These are phyloP conservation scores for honey bee (Apis mellifera) DNA, from an alignment of 1,140 invertebrate genomes.

Conservation along the genomic window Amel_HAv3.1 CM009944.2:3079501-3080000, in stretches of 20 bases:
- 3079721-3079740: background rate
- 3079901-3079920: background rate
- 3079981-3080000: too few relatives aligned
- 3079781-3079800: background rate
- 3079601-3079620: background rate
- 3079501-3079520: background rate
- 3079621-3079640: background rate
- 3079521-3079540: background rate
- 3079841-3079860: conserved; percentile 20
- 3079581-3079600: background rate
- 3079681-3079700: background rate
- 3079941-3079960: too few relatives aligned
- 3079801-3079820: conserved; percentile 56
- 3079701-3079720: background rate
- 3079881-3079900: conserved; percentile 9
- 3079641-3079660: background rate
- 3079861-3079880: background rate
- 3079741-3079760: background rate
- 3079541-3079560: background rate
- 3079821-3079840: conserved; percentile 24
- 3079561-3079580: background rate
- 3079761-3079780: conserved; percentile 54
- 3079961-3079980: too few relatives aligned
- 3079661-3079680: background rate
- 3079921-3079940: too few relatives aligned